Percentiles rank a stretch among this genome's conserved stretches.
These are phyloP conservation scores for Sinella curviseta DNA, from an alignment of 1,140 invertebrate genomes.

Conservation along the genomic window DNA sequence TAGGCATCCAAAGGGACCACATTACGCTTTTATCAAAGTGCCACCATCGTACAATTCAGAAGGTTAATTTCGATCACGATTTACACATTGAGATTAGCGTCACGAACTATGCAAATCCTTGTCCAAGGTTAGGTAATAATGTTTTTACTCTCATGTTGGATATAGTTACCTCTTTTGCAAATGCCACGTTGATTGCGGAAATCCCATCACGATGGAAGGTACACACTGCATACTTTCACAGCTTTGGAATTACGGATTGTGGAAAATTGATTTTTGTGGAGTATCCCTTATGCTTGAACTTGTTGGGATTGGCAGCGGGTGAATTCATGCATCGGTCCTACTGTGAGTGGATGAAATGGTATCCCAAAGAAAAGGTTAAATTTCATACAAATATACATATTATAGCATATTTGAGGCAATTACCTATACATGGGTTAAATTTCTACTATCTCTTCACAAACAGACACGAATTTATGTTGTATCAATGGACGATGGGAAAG, in stretches of 20 bases:
- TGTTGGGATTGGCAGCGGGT: slow-evolving; percentile 53
- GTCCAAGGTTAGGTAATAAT: background rate
- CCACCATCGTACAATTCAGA: slow-evolving; percentile 39
- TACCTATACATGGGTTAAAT: no score
- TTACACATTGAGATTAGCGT: no score
- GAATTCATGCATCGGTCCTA: slow-evolving; percentile 54
- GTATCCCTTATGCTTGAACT: slow-evolving; percentile 56
- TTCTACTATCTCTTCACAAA: slow-evolving; percentile 29
- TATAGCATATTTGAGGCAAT: no score
- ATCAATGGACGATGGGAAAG: slow-evolving; percentile 55
- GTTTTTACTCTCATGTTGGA: background rate
- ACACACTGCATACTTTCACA: slow-evolving; percentile 59
- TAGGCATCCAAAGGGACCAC: slow-evolving; percentile 32
- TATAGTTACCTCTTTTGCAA: slow-evolving; percentile 45
- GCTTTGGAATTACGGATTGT: slow-evolving; percentile 59
- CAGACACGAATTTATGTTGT: slow-evolving; percentile 57
- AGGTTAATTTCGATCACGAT: slow-evolving; percentile 18
- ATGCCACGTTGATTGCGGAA: slow-evolving; percentile 51
- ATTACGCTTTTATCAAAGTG: slow-evolving; percentile 49
- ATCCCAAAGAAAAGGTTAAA: slow-evolving; percentile 54
- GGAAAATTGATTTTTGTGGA: slow-evolving; percentile 61
- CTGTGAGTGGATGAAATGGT: slow-evolving; percentile 57
- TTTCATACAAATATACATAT: no score
- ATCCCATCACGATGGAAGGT: slow-evolving; percentile 55
- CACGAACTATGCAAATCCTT: background rate